phyloP scores from a whole-genome alignment of 30 jellyfish, hydroid and myxozoan genomes.

The Morbakka virulenta region DNA sequence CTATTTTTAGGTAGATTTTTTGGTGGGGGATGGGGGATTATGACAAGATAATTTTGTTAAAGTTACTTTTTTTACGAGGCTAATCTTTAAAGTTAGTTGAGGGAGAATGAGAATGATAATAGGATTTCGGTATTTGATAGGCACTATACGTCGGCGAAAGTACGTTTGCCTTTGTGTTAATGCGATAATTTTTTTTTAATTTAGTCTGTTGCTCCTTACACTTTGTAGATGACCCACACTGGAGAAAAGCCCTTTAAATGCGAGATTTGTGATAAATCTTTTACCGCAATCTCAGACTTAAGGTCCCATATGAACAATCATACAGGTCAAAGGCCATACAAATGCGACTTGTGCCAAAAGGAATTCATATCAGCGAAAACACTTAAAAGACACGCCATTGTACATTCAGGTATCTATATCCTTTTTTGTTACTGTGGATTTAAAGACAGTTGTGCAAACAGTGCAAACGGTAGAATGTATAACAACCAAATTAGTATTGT shows the following conservation, averaged over 20 bases:
- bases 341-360: conserved; percentile 64
- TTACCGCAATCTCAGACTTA: conserved; percentile 71
- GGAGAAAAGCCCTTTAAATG: no score
- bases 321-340: conserved; percentile 68
- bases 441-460: neutral
- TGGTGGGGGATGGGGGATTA: no score
- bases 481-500: no score
- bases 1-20: no score
- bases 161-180: neutral
- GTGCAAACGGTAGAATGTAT: no score
- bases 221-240: conserved; percentile 65
- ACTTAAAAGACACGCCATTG: conserved; percentile 89
- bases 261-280: conserved; percentile 50
- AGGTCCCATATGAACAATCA: conserved; percentile 78
- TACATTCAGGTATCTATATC: conserved; percentile 71
- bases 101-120: no score
- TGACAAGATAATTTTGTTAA: no score
- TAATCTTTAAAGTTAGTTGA: no score
- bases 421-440: neutral
- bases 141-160: no score
- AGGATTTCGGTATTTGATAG: no score
- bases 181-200: neutral
- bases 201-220: conserved; percentile 76
- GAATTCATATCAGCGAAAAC: conserved; percentile 90
- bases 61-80: no score